Evolutionary conservation across 1,140 invertebrate genomes (phyloP).

Genomic region (Megalonaias nervosa): DNA sequence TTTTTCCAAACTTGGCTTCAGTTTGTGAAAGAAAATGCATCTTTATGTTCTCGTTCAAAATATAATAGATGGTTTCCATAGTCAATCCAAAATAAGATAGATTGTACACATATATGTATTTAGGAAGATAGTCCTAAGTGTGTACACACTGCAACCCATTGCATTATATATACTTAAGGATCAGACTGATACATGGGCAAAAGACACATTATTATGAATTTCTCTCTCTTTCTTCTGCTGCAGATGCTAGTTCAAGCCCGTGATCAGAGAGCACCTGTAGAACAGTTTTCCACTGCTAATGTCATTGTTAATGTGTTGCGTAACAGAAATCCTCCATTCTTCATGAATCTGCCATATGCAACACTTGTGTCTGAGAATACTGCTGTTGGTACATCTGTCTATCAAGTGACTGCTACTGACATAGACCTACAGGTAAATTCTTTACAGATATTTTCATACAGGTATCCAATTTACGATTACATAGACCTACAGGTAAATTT

Average conservation of each 20-base stretch:
- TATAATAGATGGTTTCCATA: too few relatives aligned
- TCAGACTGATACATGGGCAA: too few relatives aligned
- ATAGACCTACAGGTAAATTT: constrained; percentile 34
- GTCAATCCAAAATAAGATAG: too few relatives aligned
- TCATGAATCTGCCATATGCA: constrained; percentile 37
- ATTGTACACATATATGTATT: too few relatives aligned
- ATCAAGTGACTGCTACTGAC: constrained; percentile 33
- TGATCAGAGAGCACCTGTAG: constrained; percentile 46
- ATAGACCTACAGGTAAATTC: constrained; percentile 35
- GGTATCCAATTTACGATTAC: background rate
- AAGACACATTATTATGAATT: too few relatives aligned
- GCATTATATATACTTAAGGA: too few relatives aligned
- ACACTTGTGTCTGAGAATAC: constrained; percentile 35
- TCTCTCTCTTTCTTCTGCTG: background rate
- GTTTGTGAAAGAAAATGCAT: too few relatives aligned
- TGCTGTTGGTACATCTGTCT: constrained; percentile 12
- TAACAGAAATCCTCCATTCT: constrained; percentile 40
- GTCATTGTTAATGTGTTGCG: constrained; percentile 47
- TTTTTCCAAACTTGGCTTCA: too few relatives aligned
- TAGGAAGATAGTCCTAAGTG: too few relatives aligned
- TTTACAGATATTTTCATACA: background rate
- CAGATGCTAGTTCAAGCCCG: constrained; percentile 43
- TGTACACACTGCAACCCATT: too few relatives aligned
- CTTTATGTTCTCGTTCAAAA: too few relatives aligned
- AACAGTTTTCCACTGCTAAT: constrained; percentile 34